Evolutionary conservation across 53 echinoderm and acorn worm genomes (phyloP).

Genomic region (Apostichopus leukothele): DNA sequence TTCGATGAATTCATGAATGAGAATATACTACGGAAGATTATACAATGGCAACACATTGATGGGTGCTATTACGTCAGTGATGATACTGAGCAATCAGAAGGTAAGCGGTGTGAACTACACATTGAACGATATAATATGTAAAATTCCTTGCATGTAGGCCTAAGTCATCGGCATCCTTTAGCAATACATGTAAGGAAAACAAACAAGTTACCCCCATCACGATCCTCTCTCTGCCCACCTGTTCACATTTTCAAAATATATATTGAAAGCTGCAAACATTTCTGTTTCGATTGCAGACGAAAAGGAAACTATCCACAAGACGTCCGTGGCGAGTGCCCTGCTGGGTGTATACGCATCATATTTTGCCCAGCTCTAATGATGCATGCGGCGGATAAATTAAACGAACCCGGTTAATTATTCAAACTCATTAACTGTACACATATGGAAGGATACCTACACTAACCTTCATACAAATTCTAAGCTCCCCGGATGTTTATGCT

Average conservation of each 20-base stretch:
- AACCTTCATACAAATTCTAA: no score
- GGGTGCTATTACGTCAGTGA: conserved; percentile 21
- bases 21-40: background rate
- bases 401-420: no score
- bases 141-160: no score
- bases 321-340: conserved; percentile 1
- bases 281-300: conserved; percentile 1
- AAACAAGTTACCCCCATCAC: no score
- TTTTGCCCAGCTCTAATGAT: background rate
- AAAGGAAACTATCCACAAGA: conserved; percentile 16
- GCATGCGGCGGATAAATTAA: background rate
- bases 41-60: conserved; percentile 26
- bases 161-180: no score
- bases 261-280: background rate
- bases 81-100: background rate
- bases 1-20: conserved; percentile 9
- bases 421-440: no score
- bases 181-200: no score
- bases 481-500: no score
- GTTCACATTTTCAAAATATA: no score
- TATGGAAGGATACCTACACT: no score
- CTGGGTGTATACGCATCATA: conserved; percentile 26
- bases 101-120: background rate
- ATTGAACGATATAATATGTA: no score
- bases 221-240: no score